Evolutionary conservation across 2,113 vertebrate genomes (phyloP).

Genomic region (Chiloscyllium plagiosum): DNA sequence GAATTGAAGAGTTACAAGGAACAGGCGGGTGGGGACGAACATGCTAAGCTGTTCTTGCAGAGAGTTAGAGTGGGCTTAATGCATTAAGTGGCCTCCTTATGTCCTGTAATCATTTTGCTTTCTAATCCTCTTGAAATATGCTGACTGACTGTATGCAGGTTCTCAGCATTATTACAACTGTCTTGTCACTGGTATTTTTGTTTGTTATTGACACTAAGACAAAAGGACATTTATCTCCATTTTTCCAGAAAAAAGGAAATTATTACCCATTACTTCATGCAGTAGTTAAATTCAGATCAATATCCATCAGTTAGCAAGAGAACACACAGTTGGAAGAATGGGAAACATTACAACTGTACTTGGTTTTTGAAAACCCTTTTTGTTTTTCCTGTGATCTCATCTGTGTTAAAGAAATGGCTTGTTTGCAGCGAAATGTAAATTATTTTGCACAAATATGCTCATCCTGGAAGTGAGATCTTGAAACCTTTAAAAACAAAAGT

Average conservation of each 20-base stretch:
- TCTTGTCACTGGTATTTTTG: background rate
- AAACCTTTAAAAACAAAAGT: background rate
- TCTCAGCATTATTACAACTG: background rate
- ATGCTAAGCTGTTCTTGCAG: too few species aligned
- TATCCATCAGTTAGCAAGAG: background rate
- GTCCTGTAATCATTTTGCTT: too few species aligned
- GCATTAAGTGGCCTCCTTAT: too few species aligned
- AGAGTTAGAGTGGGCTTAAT: too few species aligned
- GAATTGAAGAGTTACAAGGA: too few species aligned
- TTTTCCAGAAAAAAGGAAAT: background rate
- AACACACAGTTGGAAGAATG: background rate
- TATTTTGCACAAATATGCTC: background rate
- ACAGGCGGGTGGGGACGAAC: too few species aligned
- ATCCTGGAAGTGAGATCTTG: background rate
- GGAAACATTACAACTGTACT: background rate
- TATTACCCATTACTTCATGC: background rate
- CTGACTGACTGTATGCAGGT: background rate
- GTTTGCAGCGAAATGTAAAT: conserved; percentile 30
- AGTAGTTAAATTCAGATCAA: background rate
- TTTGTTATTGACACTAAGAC: background rate
- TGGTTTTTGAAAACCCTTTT: background rate
- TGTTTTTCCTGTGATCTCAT: background rate
- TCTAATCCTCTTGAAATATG: background rate
- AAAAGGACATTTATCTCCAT: background rate
- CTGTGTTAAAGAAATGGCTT: background rate